These are phyloP conservation scores for Bettongia penicillata DNA, from an alignment of 2,113 vertebrate genomes.

Conservation along the genomic window DNA sequence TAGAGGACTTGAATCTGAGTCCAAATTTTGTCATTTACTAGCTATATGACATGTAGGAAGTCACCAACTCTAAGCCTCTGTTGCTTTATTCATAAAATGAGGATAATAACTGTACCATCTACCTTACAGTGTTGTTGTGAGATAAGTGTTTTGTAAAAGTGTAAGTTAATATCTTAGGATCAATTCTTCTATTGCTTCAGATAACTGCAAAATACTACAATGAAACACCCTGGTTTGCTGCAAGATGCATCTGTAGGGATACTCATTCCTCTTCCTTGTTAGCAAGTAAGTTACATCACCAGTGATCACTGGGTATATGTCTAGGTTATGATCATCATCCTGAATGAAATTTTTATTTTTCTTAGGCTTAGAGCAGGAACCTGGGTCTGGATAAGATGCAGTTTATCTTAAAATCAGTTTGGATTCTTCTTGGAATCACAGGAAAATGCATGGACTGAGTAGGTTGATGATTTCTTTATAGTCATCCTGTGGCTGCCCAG, in stretches of 20 bases:
- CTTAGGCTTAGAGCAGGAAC: background rate
- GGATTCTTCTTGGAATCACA: background rate
- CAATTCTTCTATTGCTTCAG: background rate
- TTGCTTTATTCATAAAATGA: background rate
- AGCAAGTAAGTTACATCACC: background rate
- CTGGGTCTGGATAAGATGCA: background rate
- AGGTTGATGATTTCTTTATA: background rate
- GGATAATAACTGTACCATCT: background rate
- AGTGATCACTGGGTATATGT: background rate
- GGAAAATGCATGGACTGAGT: background rate
- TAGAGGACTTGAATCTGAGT: background rate
- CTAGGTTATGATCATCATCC: background rate
- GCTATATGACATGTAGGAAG: background rate
- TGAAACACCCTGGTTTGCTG: background rate
- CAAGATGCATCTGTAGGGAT: background rate
- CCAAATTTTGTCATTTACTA: background rate
- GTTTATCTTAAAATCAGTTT: background rate
- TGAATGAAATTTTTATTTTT: background rate
- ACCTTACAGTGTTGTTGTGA: background rate
- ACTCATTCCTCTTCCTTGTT: background rate
- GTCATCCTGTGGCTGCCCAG: constrained; percentile 34
- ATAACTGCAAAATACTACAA: background rate
- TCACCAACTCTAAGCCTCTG: background rate
- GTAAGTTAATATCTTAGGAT: background rate
- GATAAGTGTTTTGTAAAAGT: background rate